These are phyloP conservation scores for Periplaneta americana DNA, from an alignment of 1,140 invertebrate species.

Conservation along the genomic window DNA sequence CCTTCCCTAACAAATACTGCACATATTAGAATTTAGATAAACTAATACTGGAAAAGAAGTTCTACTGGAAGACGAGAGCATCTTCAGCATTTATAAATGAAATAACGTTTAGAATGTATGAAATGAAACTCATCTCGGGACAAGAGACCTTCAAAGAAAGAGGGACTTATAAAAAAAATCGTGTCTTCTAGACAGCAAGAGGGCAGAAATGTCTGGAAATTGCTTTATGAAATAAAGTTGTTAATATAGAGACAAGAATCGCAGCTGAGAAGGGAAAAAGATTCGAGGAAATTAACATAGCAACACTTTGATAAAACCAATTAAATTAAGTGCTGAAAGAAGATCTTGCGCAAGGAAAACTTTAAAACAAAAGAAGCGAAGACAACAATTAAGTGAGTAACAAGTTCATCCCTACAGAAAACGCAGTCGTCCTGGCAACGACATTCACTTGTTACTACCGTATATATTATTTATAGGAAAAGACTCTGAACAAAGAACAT, in stretches of 20 bases:
- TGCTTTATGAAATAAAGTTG: neutral
- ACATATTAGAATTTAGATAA: no score
- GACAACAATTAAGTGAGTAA: neutral
- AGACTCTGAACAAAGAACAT: no score
- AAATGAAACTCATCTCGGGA: neutral
- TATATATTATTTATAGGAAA: no score
- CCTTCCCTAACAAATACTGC: no score
- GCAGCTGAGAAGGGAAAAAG: neutral
- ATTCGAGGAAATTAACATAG: neutral
- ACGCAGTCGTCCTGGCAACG: no score
- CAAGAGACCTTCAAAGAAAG: neutral
- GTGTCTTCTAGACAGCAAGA: neutral
- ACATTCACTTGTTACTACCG: no score
- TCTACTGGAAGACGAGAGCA: neutral
- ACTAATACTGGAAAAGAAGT: no score
- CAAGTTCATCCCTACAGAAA: no score
- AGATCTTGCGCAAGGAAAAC: neutral
- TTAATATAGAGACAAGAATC: neutral
- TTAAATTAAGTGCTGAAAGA: neutral
- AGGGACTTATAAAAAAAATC: neutral
- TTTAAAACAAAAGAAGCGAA: neutral
- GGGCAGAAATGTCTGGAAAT: neutral
- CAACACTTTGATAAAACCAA: neutral
- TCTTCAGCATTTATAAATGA: neutral
- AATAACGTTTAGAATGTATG: neutral